Evolutionary conservation across 2,113 vertebrate genomes (phyloP), one percentile per base, ranked within the genome.

Genomic region (Otis tarda): DNA sequence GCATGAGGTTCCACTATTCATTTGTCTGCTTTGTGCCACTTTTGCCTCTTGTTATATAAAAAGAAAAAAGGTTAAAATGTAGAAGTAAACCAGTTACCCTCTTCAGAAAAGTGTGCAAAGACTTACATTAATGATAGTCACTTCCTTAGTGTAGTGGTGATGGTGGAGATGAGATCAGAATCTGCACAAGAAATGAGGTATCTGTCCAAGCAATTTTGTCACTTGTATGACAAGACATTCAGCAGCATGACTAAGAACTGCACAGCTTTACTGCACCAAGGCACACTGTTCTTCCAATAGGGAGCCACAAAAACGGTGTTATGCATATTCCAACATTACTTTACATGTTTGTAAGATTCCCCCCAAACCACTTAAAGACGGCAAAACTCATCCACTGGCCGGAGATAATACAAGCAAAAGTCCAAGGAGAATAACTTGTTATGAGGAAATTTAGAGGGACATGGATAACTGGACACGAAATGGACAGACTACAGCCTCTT

Each of bases 181-280:
- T 56, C 13, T 78, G 7, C 31, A 31, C 27, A 74, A 65, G 27
- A 67, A 89, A 65, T 67, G 10, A 77, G 14, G 19, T 39, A 49
- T 6, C 3, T 15, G 7, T 31, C 23, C 19, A 27, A 12, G 21
- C 1, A 83, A 16, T 65, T 45, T 55, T 84, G 12, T 60, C 16
- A 28, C 9, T 64, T 35, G 6, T 19, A 3, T 45, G 45, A 50
- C 10, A 60, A 30, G 1, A 0, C 16, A 21, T 3, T 60, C 9
- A 35, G 5, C 21, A 83, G 3, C 6, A 24, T 45, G 24, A 69
- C 31, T n/a, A 53, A 85, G 43, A 77, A 56, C 27, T 60, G 10
- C 17, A 35, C 10, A 69, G 5, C 14, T 76, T 65, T 73, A n/a
- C 30, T 57, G 22, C 9, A 18, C 16, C 18, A 69, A 77, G 41